These are phyloP conservation scores for Karalla daura DNA, from an alignment of 2,797 vertebrate species.

Conservation along the genomic window DNA sequence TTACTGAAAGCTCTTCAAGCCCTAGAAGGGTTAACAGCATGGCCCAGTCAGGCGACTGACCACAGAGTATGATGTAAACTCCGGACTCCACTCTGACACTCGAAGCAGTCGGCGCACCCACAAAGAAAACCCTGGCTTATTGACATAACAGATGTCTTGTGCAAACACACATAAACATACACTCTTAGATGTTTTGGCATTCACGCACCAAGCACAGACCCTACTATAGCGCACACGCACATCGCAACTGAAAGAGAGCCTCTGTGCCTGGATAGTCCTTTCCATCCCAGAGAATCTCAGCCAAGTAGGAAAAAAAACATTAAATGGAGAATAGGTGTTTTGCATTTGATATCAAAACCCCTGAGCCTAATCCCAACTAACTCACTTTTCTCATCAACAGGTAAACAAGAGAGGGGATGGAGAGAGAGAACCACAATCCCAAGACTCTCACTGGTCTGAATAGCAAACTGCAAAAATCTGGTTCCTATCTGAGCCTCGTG, in stretches of 20 bases:
- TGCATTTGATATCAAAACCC: constrained; percentile 6
- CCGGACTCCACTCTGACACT: constrained; percentile 59
- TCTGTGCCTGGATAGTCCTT: constrained; percentile 1
- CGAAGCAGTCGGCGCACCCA: constrained; percentile 66
- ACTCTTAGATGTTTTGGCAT: constrained; percentile 23
- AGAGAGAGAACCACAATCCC: neutral
- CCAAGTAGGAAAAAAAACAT: constrained; percentile 3
- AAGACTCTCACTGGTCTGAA: neutral
- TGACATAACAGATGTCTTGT: constrained; percentile 73
- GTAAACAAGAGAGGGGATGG: constrained; percentile 1
- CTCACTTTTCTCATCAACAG: constrained; percentile 4
- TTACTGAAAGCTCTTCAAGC: neutral
- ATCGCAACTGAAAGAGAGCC: constrained; percentile 8
- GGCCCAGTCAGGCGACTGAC: constrained; percentile 20
- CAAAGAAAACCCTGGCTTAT: constrained; percentile 65
- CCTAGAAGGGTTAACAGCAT: constrained; percentile 32
- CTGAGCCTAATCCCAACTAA: no score
- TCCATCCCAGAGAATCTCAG: constrained; percentile 9
- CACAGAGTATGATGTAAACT: constrained; percentile 59
- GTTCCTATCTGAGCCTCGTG: constrained; percentile 51
- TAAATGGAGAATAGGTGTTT: neutral
- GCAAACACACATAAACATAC: constrained; percentile 61
- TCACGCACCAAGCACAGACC: constrained; percentile 31
- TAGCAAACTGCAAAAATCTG: constrained; percentile 40
- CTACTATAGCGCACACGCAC: neutral